Conservation (phyloP, 2,888 invertebrate genomes). For the Thymelicus acteon region DNA sequence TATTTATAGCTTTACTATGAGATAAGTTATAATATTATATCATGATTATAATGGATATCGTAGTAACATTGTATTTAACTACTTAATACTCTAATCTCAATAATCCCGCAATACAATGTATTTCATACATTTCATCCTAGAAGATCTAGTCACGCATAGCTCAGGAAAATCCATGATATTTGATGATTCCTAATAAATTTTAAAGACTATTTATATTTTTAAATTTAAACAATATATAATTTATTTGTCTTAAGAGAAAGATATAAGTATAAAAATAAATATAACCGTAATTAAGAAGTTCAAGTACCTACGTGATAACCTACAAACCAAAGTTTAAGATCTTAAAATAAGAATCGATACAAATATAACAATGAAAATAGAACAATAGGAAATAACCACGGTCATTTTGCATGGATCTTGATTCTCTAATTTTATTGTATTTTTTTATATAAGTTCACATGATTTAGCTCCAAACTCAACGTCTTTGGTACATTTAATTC, state of each 20-base stretch:
- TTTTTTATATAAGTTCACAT: no score
- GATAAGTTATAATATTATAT: not conserved
- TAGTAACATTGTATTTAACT: not conserved
- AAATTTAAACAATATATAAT: slow-evolving; percentile 10
- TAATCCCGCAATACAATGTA: not conserved
- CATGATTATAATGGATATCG: not conserved
- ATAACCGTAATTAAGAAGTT: not conserved
- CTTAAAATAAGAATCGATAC: not conserved
- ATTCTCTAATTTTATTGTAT: no score
- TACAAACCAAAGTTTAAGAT: not conserved
- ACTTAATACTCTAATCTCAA: not conserved
- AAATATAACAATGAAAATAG: no score
- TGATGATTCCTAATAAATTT: slow-evolving; percentile 7
- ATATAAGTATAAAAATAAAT: not conserved
- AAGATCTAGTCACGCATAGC: slow-evolving; percentile 5
- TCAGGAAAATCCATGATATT: slow-evolving; percentile 13
- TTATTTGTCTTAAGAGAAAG: slow-evolving; percentile 8
- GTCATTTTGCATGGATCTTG: not conserved
- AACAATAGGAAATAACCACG: not conserved
- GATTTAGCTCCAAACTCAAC: no score
- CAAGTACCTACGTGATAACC: not conserved
- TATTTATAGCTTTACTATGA: slow-evolving; percentile 2
- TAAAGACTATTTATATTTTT: slow-evolving; percentile 28
- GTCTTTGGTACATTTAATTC: no score
- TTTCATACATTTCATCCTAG: slow-evolving; percentile 1